Evolutionary conservation across 2,113 vertebrate species (phyloP).

Genomic region (Forbesichthys papilliferus): DNA sequence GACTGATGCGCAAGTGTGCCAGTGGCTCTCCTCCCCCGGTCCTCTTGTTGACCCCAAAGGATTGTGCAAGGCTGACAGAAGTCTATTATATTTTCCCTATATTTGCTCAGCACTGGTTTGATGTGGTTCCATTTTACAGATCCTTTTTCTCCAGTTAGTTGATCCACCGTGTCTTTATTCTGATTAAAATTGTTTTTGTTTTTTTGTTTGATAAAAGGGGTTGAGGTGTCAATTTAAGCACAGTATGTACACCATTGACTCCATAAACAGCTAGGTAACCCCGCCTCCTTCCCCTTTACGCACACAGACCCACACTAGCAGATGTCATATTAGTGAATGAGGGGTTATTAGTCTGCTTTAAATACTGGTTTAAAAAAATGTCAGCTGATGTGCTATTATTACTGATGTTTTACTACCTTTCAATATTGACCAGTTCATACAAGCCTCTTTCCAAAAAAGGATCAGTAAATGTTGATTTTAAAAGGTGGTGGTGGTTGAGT

Average conservation of each 20-base stretch:
- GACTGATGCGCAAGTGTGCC: too few relatives aligned
- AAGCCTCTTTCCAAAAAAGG: too few relatives aligned
- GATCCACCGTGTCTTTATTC: neutral
- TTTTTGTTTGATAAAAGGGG: neutral
- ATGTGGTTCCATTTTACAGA: neutral
- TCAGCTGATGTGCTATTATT: too few relatives aligned
- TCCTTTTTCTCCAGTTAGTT: neutral
- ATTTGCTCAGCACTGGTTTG: neutral
- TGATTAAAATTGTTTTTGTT: neutral
- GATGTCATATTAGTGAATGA: constrained; percentile 24
- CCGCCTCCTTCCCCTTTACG: neutral
- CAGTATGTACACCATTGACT: too few relatives aligned
- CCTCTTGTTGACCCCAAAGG: neutral
- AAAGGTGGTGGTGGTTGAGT: too few relatives aligned
- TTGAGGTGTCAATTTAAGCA: neutral
- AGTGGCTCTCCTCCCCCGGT: neutral
- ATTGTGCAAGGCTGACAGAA: constrained; percentile 2
- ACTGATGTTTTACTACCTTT: too few relatives aligned
- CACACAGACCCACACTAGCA: neutral
- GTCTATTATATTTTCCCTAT: neutral
- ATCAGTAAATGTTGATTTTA: neutral
- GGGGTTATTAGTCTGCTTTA: constrained; percentile 5
- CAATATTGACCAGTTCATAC: too few relatives aligned
- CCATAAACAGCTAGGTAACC: too few relatives aligned
- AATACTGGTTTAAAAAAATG: too few relatives aligned